Conservation (phyloP, 1,140 invertebrate species). For the Dendrolimus punctatus region DNA sequence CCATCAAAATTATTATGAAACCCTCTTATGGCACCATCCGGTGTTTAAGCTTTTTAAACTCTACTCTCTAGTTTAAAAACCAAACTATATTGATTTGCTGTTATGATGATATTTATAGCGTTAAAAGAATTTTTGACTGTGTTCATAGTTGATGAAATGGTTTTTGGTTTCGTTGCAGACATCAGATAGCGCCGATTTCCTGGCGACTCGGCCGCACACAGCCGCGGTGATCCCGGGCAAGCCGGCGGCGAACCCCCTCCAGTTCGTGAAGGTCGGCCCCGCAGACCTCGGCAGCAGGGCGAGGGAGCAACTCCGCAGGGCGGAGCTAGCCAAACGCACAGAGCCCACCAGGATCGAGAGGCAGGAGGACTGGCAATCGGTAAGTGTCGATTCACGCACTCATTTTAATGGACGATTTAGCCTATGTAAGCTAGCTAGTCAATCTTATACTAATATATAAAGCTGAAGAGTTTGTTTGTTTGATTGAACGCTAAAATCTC, state of each 20-base stretch:
- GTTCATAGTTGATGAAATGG: neutral
- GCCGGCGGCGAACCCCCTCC: constrained; percentile 87
- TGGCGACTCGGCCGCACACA: constrained; percentile 56
- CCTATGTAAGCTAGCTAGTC: too few relatives aligned
- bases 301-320: constrained; percentile 88
- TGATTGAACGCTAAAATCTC: too few relatives aligned
- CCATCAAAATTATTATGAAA: too few relatives aligned
- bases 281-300: constrained; percentile 87
- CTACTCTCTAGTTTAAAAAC: too few relatives aligned
- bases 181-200: constrained; percentile 64
- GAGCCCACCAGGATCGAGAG: constrained; percentile 82
- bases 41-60: too few relatives aligned
- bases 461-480: too few relatives aligned
- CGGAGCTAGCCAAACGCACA: constrained; percentile 86
- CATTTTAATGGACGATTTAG: too few relatives aligned
- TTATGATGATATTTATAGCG: neutral
- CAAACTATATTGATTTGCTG: too few relatives aligned
- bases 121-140: neutral
- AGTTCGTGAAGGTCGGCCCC: constrained; percentile 88
- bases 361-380: constrained; percentile 94
- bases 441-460: too few relatives aligned
- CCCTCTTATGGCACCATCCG: too few relatives aligned
- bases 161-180: constrained; percentile 36
- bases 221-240: constrained; percentile 76
- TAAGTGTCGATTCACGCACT: constrained; percentile 66